A percentile compares a stretch with the other conserved stretches of the same genome.
Conservation (phyloP, 2,888 invertebrate species). For the Pantelozetes paolii region DNA sequence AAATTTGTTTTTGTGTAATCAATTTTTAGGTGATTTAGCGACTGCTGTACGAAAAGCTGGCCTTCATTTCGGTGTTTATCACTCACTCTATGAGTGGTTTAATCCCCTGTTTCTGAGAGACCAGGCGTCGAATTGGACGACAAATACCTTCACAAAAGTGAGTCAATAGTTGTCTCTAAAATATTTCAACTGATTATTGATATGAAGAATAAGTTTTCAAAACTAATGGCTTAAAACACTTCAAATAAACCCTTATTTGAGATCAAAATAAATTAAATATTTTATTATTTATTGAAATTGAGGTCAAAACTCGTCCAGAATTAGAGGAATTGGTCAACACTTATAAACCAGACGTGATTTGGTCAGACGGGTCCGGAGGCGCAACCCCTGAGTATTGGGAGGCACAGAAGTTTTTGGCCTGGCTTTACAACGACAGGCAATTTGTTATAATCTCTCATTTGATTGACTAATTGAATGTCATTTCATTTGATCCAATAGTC, state of each 20-base stretch:
- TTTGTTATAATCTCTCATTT: too few species aligned
- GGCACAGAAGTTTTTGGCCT: conserved; percentile 79
- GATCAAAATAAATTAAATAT: conserved; percentile 47
- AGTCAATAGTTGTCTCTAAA: too few species aligned
- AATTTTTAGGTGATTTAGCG: conserved; percentile 46
- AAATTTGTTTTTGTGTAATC: too few species aligned
- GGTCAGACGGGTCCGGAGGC: conserved; percentile 98
- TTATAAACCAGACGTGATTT: conserved; percentile 67
- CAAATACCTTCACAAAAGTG: conserved; percentile 62
- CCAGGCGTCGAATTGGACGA: conserved; percentile 61
- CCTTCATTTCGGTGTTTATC: conserved; percentile 52
- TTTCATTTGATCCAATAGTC: too few species aligned
- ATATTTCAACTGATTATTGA: too few species aligned
- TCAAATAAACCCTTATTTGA: too few species aligned
- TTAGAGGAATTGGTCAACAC: conserved; percentile 47
- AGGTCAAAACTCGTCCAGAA: conserved; percentile 48
- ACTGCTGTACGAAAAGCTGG: conserved; percentile 47
- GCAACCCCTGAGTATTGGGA: too few species aligned
- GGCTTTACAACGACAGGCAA: conserved; percentile 92
- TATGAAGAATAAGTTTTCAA: too few species aligned
- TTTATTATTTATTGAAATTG: too few species aligned
- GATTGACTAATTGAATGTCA: too few species aligned
- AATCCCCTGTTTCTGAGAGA: conserved; percentile 54
- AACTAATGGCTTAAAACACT: too few species aligned
- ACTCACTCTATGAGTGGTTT: conserved; percentile 55